phyloP scores from a whole-genome alignment of 2,797 vertebrate species.

The Limnodromus scolopaceus region DNA sequence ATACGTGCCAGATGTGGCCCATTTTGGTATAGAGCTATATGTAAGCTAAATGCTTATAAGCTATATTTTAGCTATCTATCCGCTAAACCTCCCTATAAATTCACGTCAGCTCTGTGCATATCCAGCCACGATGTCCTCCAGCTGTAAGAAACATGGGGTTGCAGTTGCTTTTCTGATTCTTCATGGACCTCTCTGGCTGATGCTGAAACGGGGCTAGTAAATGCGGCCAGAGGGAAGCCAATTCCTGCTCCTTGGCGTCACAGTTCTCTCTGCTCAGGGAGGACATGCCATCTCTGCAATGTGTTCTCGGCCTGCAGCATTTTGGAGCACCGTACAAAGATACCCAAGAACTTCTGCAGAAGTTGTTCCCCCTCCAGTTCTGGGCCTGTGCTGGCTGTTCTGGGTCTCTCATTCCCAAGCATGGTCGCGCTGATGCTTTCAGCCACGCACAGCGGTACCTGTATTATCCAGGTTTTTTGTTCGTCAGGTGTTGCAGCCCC shows the following conservation, averaged over 20 bases:
- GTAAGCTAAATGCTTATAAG: background rate
- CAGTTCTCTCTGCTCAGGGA: background rate
- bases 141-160: accelerated
- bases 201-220: background rate
- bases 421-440: background rate
- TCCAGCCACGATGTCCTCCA: background rate
- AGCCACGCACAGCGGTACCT: background rate
- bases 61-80: background rate
- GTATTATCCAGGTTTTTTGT: background rate
- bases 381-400: background rate
- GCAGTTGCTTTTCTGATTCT: background rate
- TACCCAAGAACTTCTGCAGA: background rate
- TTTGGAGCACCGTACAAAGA: background rate
- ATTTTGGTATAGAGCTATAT: background rate
- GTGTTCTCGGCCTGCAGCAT: accelerated
- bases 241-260: background rate
- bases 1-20: background rate
- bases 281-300: accelerated
- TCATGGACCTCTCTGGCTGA: background rate
- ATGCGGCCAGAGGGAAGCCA: accelerated
- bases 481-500: background rate
- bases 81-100: background rate
- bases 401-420: background rate
- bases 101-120: background rate
- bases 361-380: background rate